phyloP scores from a whole-genome alignment of 2,888 invertebrate species.

The Megastigmus dorsalis region DNA sequence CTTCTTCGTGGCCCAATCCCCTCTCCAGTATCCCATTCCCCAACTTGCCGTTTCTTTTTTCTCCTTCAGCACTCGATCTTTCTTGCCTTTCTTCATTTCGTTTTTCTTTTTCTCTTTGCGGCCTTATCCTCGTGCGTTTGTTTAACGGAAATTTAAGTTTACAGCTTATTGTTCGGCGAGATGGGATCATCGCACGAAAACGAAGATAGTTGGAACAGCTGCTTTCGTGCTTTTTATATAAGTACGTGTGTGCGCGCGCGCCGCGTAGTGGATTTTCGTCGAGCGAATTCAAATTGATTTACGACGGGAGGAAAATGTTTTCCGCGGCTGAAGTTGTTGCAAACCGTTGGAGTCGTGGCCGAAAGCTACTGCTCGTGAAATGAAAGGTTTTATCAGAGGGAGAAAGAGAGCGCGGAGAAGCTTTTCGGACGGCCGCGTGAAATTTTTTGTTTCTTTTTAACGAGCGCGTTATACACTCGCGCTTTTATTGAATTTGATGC shows the following conservation, averaged over 20 bases:
- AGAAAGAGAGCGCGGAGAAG: too few species aligned
- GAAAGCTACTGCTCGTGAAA: too few species aligned
- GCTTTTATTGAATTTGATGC: too few species aligned
- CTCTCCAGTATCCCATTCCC: not conserved
- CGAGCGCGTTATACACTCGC: too few species aligned
- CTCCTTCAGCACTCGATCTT: not conserved
- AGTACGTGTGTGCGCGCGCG: not conserved
- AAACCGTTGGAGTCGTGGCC: not conserved
- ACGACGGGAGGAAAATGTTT: slow-evolving; percentile 30
- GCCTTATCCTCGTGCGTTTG: slow-evolving; percentile 40
- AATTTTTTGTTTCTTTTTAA: too few species aligned
- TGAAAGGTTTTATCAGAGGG: not conserved
- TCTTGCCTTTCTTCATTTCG: not conserved
- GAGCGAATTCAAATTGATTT: slow-evolving; percentile 21
- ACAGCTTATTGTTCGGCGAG: slow-evolving; percentile 55
- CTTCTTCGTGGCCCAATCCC: not conserved
- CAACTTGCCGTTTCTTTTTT: not conserved
- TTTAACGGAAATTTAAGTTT: slow-evolving; percentile 58
- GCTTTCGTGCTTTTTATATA: not conserved
- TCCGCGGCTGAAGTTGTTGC: not conserved
- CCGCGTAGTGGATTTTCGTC: slow-evolving; percentile 2
- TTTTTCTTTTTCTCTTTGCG: not conserved
- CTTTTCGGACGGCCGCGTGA: too few species aligned
- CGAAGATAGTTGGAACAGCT: slow-evolving; percentile 38
- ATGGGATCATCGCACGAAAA: slow-evolving; percentile 49